A percentile compares a stretch with the other conserved stretches of the same genome.
These are phyloP conservation scores for Drosophila nr. perissopoda DNA, from an alignment of 2,888 invertebrate genomes.

Conservation along the genomic window DNA sequence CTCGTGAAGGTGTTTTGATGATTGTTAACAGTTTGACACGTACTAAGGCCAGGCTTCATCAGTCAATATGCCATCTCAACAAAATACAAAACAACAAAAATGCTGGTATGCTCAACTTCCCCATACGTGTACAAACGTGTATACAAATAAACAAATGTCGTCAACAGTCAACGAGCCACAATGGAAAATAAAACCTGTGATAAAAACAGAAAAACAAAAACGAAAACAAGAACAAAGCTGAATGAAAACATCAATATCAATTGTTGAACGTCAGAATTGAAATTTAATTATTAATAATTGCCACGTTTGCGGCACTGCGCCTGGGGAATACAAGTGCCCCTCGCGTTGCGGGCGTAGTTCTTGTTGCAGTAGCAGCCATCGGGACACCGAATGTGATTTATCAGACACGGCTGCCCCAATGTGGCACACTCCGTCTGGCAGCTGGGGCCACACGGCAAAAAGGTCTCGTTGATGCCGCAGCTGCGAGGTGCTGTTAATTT, in stretches of 20 bases:
- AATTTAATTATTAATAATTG: neutral
- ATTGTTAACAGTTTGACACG: neutral
- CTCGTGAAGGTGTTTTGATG: neutral
- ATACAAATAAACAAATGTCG: neutral
- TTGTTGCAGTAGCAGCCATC: slow-evolving; percentile 82
- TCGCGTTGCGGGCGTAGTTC: slow-evolving; percentile 75
- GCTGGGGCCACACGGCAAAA: slow-evolving; percentile 68
- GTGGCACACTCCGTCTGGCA: slow-evolving; percentile 83
- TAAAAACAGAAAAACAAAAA: neutral
- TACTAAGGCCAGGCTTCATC: neutral
- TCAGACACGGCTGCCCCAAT: slow-evolving; percentile 72
- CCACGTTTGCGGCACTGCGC: slow-evolving; percentile 17
- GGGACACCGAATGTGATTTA: slow-evolving; percentile 75
- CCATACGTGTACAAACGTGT: neutral
- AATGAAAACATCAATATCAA: neutral
- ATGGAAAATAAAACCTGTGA: slow-evolving; percentile 7
- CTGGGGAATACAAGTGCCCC: slow-evolving; percentile 71
- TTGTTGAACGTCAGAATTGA: slow-evolving; percentile 11
- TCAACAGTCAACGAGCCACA: too few species aligned
- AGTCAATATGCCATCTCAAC: neutral
- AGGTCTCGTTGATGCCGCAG: slow-evolving; percentile 74
- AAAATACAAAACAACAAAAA: neutral
- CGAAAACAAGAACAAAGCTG: neutral
- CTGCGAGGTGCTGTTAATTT: slow-evolving; percentile 52
- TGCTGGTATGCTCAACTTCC: neutral